Percentiles rank a stretch among this genome's conserved stretches.
phyloP scores from a whole-genome alignment of 2,113 vertebrate species.

The Orientallactaga bullata region DNA sequence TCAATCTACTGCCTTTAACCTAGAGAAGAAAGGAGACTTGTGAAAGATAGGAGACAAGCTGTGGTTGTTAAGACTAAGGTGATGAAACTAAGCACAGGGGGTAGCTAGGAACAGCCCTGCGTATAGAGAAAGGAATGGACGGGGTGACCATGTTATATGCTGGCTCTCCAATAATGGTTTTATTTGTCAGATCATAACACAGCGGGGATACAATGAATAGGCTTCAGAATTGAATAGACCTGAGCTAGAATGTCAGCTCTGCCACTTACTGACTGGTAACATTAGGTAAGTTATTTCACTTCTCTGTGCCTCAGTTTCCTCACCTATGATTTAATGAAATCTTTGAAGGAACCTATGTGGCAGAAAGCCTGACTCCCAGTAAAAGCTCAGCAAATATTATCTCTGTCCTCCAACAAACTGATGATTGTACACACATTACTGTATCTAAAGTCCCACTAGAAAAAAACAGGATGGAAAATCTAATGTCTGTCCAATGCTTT shows the following conservation, averaged over 20 bases:
- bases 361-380: neutral
- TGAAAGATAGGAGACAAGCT: neutral
- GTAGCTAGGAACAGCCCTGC: neutral
- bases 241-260: neutral
- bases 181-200: conserved; percentile 1
- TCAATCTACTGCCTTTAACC: neutral
- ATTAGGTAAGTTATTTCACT: conserved; percentile 7
- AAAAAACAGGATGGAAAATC: neutral
- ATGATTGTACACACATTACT: neutral
- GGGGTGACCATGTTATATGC: neutral
- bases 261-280: conserved; percentile 12
- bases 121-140: neutral
- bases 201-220: neutral
- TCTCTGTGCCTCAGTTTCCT: conserved; percentile 39
- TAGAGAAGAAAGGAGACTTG: neutral
- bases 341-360: neutral
- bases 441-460: neutral
- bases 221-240: neutral
- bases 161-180: conserved; percentile 5
- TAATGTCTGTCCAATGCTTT: neutral
- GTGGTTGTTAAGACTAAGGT: conserved; percentile 19
- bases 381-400: neutral
- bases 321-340: conserved; percentile 32
- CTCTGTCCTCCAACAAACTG: conserved; percentile 16
- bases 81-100: conserved; percentile 24